A percentile compares a stretch with the other conserved stretches of the same genome.
These are phyloP conservation scores for Orchesellides sinensis DNA, from an alignment of 2,888 invertebrate species.

Conservation along the genomic window DNA sequence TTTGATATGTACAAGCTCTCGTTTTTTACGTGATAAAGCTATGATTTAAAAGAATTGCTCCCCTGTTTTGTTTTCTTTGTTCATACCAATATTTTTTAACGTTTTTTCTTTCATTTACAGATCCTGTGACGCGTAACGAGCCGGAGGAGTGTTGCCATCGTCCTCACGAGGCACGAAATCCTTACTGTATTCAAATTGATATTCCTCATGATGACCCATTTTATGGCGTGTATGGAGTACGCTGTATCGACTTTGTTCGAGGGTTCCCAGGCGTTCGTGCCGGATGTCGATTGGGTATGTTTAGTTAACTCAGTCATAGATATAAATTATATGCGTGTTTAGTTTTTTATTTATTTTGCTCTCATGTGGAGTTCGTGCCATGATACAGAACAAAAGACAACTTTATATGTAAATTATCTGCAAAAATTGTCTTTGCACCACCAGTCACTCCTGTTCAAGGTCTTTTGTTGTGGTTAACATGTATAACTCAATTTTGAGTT, in stretches of 20 bases:
- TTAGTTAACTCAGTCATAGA: background rate
- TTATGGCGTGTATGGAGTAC: constrained; percentile 89
- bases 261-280: constrained; percentile 92
- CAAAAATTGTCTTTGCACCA: constrained; percentile 30
- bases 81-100: background rate
- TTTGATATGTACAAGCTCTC: background rate
- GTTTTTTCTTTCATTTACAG: constrained; percentile 78
- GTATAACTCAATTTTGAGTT: background rate
- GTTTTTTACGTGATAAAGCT: background rate
- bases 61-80: constrained; percentile 1
- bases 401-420: background rate
- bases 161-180: constrained; percentile 89
- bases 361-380: no score
- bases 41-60: background rate
- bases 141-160: constrained; percentile 93
- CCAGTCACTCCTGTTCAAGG: constrained; percentile 51
- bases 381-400: no score
- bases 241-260: constrained; percentile 93
- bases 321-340: no score
- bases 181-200: constrained; percentile 92
- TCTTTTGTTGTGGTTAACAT: constrained; percentile 16
- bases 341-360: no score
- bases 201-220: constrained; percentile 95
- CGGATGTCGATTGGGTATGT: constrained; percentile 88
- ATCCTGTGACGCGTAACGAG: constrained; percentile 90